A percentile compares a stretch with the other conserved stretches of the same genome.
phyloP scores from a whole-genome alignment of 2,888 invertebrate species.

The Drosophila lutescens region DNA sequence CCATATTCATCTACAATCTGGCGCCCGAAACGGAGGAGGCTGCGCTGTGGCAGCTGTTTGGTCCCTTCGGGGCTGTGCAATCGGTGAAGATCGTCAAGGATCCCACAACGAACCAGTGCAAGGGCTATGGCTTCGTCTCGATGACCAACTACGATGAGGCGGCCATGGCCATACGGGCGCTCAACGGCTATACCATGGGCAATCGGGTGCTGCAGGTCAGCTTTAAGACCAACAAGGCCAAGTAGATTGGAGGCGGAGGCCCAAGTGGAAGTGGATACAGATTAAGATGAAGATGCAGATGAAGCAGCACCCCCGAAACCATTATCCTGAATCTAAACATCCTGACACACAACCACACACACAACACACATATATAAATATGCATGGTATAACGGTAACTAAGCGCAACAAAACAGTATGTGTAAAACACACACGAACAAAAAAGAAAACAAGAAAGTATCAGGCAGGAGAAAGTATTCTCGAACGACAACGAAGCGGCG shows the following conservation, averaged over 20 bases:
- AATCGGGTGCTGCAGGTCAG: conserved; percentile 98
- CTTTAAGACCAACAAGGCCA: conserved; percentile 96
- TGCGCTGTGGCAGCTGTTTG: conserved; percentile 97
- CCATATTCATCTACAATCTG: conserved; percentile 98
- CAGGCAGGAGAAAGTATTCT: conserved; percentile 28
- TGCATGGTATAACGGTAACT: conserved; percentile 72
- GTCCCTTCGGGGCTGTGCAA: conserved; percentile 87
- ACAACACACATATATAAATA: conserved; percentile 72
- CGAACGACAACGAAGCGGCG: conserved; percentile 43
- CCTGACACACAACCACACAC: conserved; percentile 36
- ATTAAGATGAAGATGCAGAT: background rate
- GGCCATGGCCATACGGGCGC: conserved; percentile 96
- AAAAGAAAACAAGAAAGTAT: conserved; percentile 11
- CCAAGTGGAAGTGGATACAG: background rate
- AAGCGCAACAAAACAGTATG: conserved; percentile 72
- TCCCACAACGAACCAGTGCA: conserved; percentile 97
- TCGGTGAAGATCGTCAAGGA: conserved; percentile 98
- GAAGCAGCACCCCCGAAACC: background rate
- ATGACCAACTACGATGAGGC: conserved; percentile 99
- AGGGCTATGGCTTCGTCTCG: conserved; percentile 98
- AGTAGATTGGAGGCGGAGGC: conserved; percentile 72
- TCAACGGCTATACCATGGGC: conserved; percentile 97
- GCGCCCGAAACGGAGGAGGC: conserved; percentile 98
- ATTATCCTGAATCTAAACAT: conserved; percentile 8
- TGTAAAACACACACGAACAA: conserved; percentile 56